Percentiles rank a stretch among this genome's conserved stretches.
These are phyloP conservation scores for Rutilus rutilus DNA, from an alignment of 2,113 vertebrate genomes.

Conservation along the genomic window DNA sequence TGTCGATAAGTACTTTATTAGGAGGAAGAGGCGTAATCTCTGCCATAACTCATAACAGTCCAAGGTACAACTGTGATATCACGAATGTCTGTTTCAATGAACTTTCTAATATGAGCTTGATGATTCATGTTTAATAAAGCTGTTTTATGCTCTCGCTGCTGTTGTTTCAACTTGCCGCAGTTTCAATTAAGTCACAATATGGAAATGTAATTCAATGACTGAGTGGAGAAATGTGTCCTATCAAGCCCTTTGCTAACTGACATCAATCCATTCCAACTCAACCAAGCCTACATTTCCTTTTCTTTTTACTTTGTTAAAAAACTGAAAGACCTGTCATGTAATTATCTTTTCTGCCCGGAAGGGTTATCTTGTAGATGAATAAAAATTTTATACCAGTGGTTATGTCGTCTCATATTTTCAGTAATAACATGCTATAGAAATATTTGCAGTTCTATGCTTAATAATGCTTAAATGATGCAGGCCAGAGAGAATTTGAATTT, in stretches of 20 bases:
- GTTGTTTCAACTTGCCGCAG: constrained; percentile 9
- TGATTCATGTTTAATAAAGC: background rate
- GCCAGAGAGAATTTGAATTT: background rate
- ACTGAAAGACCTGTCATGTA: background rate
- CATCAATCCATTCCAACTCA: background rate
- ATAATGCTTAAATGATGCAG: background rate
- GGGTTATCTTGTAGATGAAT: constrained; percentile 9
- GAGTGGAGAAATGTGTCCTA: background rate
- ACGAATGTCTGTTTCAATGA: background rate
- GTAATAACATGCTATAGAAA: no score
- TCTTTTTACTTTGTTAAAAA: background rate
- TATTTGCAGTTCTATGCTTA: background rate
- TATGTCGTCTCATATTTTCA: background rate
- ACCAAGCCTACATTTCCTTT: background rate
- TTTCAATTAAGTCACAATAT: background rate
- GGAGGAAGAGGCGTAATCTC: background rate
- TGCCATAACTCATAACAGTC: background rate
- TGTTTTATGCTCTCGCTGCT: background rate
- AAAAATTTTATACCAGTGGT: background rate
- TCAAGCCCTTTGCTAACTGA: background rate
- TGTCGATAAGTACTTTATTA: background rate
- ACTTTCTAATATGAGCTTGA: background rate
- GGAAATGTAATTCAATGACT: background rate
- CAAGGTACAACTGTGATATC: background rate
- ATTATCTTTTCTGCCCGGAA: background rate